Evolutionary conservation across 2,888 invertebrate genomes (phyloP).

Genomic region (Hydriomena furcata): DNA sequence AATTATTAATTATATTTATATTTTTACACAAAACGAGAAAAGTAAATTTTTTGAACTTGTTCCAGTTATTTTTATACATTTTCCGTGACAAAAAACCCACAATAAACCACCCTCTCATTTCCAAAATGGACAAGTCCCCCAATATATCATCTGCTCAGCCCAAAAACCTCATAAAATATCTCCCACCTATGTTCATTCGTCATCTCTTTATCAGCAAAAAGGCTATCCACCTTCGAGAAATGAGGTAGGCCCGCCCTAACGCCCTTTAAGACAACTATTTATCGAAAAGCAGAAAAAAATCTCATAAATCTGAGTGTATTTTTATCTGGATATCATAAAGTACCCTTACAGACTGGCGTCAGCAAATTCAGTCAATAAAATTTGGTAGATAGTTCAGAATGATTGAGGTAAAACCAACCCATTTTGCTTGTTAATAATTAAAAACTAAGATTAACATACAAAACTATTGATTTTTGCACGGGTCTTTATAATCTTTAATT

Average conservation of each 20-base stretch:
- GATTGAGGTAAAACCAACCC: no score
- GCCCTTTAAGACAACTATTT: constrained; percentile 79
- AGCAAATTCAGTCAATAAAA: no score
- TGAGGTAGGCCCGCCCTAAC: constrained; percentile 64
- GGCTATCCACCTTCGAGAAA: constrained; percentile 73
- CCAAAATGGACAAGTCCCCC: constrained; percentile 25
- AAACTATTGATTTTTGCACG: no score
- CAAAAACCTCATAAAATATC: constrained; percentile 57
- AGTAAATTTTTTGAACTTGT: no score
- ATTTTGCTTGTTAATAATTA: no score
- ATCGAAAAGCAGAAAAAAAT: constrained; percentile 61
- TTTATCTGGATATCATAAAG: constrained; percentile 73
- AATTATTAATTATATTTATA: no score
- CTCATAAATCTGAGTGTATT: constrained; percentile 70
- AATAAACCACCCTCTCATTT: constrained; percentile 22
- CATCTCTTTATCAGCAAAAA: constrained; percentile 77
- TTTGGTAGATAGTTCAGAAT: no score
- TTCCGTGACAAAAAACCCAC: constrained; percentile 2
- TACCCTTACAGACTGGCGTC: constrained; percentile 43
- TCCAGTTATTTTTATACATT: not conserved
- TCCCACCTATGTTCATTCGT: constrained; percentile 66
- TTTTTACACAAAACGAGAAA: no score
- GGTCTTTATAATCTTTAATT: no score
- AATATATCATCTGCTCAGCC: constrained; percentile 55
- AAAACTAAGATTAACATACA: no score